Base-by-base conservation (phyloP, 2,888 invertebrate species). In the Pasiphila rectangulata region DNA sequence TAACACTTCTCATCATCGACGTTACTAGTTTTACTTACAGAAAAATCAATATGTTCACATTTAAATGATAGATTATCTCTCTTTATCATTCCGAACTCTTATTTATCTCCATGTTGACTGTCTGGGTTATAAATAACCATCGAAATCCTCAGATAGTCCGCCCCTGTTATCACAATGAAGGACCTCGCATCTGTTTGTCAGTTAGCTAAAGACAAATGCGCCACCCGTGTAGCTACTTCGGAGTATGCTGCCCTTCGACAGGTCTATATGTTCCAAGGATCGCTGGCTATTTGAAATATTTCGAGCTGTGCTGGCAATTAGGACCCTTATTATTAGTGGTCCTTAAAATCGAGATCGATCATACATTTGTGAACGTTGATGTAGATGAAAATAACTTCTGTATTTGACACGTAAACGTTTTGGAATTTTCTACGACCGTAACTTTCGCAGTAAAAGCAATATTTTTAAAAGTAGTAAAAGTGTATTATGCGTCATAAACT, bases 1-100 rank as follows among this genome's bases (percentile, higher is more conserved):
- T 46, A 56, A 62, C 53, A 57, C 56, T 62, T 63, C 52, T 10
- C 2, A 16, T 16, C 9, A 32, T 32, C 16, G 13, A 30, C 16
- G 15, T 16, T 9, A 9, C 16, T n/a, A n/a, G 30, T 16, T 30
- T 25, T 12, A 25, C 12, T 25, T 27, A 10, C 13, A 27, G 3
- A 13, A 7, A 3, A 13, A 23, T 9, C 4, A 29, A 7, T 30
- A 45, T 9, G 39, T 25, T 39, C 20, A 42, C 57, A 63, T 59
- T 64, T 70, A 69, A 77, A 71, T 71, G 58, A 60, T 54, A 71
- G 76, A 79, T 85, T 83, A 85, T 83, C 84, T 75, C 61, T 68
- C 69, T 76, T 81, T 87, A 86, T 84, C 87, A 82, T 77, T 71
- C 68, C 71, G 79, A 79, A 86, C 86, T 84, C 84, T 86, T 77